phyloP scores from a whole-genome alignment of 1,140 invertebrate species.

The Drosophila carrolli region DNA sequence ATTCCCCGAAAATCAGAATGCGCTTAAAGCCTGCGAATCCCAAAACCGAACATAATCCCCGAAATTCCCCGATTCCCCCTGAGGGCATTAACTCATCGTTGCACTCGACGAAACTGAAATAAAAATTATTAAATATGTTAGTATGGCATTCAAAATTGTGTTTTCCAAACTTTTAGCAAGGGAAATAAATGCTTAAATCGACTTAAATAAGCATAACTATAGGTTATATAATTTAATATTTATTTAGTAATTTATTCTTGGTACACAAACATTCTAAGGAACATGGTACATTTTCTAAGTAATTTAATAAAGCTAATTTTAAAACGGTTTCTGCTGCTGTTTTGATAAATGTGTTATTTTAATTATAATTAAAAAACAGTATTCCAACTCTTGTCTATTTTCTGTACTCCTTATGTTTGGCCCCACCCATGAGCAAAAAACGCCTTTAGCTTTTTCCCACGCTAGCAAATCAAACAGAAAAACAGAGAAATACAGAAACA shows the following conservation, averaged over 20 bases:
- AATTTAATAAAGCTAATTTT: too few relatives aligned
- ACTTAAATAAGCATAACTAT: too few relatives aligned
- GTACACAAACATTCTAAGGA: too few relatives aligned
- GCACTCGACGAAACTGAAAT: not conserved
- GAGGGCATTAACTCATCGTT: not conserved
- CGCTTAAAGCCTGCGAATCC: not conserved
- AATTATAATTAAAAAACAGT: constrained; percentile 7
- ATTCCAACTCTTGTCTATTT: not conserved
- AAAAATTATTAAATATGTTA: not conserved
- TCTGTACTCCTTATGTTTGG: constrained; percentile 11
- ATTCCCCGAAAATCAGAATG: constrained; percentile 11
- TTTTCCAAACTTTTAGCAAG: too few relatives aligned
- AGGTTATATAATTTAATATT: too few relatives aligned
- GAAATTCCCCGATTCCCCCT: not conserved
- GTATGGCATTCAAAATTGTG: too few relatives aligned
- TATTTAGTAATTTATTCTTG: too few relatives aligned
- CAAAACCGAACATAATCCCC: constrained; percentile 3
- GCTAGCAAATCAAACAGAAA: constrained; percentile 52
- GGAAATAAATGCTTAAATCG: too few relatives aligned
- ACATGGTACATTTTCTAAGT: too few relatives aligned
- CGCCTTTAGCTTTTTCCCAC: constrained; percentile 70
- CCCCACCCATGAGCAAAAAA: constrained; percentile 33
- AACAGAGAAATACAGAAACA: constrained; percentile 17
- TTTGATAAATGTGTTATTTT: not conserved
- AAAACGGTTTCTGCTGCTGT: too few relatives aligned